Base-by-base conservation (phyloP, 2,113 vertebrate genomes). In the Bambusicola thoracicus region DNA sequence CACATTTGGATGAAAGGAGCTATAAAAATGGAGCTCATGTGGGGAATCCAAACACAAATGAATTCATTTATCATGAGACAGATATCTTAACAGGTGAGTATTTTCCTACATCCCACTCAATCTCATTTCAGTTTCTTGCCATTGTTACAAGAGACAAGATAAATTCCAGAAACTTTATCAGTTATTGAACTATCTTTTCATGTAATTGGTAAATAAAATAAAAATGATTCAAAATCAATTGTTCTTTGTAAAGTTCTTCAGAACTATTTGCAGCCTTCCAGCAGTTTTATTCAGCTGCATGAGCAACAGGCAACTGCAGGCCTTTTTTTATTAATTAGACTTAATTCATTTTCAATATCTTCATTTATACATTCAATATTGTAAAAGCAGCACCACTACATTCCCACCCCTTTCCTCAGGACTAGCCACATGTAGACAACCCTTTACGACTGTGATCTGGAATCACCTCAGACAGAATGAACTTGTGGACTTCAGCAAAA, bases 311-410 rank as follows among this genome's bases (percentile, higher is more conserved):
- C 75, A 92, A 27, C 27, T 44, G 29, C 58, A 15, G 11, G 4
- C 19, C 77, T 90, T 96, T 90, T 91, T 72, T 96, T 86, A 93
- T 85, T 95, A 96, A 97, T 85, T 92, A 91, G 80, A 94, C 96
- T 95, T 93, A 93, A 94, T 95, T 96, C 44, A 80, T 96, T 97
- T 97, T 94, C 91, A 78, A 65, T 20, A 10, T 53, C 38, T 72
- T 91, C 56, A 61, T 89, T 95, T 93, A 85, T 90, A 53, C 25
- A 48, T 58, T 59, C 53, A 62, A 18, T 78, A 91, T 48, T 89
- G 82, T 79, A 81, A 89, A 92, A 80, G 80, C 27, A 32, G 61
- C 49, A 59, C 65, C 63, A 73, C 85, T 88, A 44, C 79, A 62
- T 15, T 36, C 48, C 73, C 62, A 34, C 4, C 3, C 53, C 49